These are phyloP conservation scores for Octodon degus DNA, from an alignment of 2,113 vertebrate species.

Conservation along the genomic window DNA sequence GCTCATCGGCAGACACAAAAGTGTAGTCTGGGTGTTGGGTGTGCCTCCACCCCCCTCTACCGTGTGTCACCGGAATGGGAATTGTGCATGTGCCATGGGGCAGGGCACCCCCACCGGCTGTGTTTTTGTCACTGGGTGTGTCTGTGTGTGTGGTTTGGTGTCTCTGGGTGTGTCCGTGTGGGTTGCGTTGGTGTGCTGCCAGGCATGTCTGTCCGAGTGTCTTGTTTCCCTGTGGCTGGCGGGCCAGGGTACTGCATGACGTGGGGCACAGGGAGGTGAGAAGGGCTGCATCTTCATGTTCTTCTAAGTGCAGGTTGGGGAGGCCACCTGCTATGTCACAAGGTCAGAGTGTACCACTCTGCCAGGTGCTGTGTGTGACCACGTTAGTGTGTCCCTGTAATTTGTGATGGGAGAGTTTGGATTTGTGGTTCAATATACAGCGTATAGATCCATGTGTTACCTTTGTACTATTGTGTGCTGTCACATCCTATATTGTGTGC, in stretches of 20 bases:
- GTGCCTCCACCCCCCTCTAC: not conserved
- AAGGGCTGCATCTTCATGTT: not conserved
- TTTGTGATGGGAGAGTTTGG: not conserved
- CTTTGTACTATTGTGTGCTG: accelerated
- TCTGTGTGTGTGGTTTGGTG: constrained; percentile 58
- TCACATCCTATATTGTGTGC: accelerated
- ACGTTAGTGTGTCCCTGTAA: accelerated
- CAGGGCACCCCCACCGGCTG: not conserved
- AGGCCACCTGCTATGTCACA: accelerated
- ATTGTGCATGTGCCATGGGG: not conserved
- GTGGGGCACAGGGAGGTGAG: not conserved
- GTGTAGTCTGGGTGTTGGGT: not conserved
- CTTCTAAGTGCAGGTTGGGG: not conserved
- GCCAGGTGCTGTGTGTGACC: not conserved
- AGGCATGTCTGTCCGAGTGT: constrained; percentile 48
- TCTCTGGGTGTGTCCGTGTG: constrained; percentile 68
- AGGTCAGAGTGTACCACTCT: accelerated
- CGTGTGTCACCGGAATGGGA: not conserved
- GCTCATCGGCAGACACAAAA: not conserved
- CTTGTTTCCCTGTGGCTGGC: constrained; percentile 46
- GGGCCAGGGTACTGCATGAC: not conserved
- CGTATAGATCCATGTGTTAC: accelerated
- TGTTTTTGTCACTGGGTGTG: constrained; percentile 62
- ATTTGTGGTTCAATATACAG: accelerated
- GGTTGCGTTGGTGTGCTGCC: constrained; percentile 43